Base-by-base conservation (phyloP, 2,888 invertebrate species). In the Formica aserva region DNA sequence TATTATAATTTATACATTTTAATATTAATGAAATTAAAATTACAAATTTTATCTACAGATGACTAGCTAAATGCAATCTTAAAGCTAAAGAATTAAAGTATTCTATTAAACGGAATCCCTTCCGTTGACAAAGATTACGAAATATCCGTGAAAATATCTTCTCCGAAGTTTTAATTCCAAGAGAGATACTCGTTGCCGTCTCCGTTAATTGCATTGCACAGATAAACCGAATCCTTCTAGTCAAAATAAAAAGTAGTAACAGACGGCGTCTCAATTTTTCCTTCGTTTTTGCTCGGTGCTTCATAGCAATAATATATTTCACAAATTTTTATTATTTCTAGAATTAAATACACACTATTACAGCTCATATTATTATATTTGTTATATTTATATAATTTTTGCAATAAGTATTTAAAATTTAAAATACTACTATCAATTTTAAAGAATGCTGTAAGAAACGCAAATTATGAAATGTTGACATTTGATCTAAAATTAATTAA, bases 141-240 rank as follows among this genome's bases (percentile, higher is more conserved):
- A 71, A 78, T 45, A 78, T 78, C 15, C 45, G 26, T 18, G 26
- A 71, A 60, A 18, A 35, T 71, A 78, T 71, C 72, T 71, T 78
- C 35, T 71, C 45, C 45, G 35, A 78, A 60, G 71, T 71, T 78
- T 78, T 78, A 78, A 71, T 78, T 78, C 71, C 60, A 18, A 60
- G 26, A 45, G 45, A 60, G 60, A 72, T 48, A 45, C 57, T 69
- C 29, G 22, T 60, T 71, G 72, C 60, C 8, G 45, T 48, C 78
- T 71, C 18, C 60, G 71, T 78, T 78, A 71, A 78, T 78, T 78
- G 45, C 71, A 9, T 60, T 71, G 22, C 60, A 48, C 48, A 71
- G 72, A 71, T 78, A 71, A 62, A 71, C 71, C 78, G 35, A 78
- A 78, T 78, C 45, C 60, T 71, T 60, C 35, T 35, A 71, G 78